Evolutionary conservation across 2,797 vertebrate species (phyloP).

Genomic region (Myripristis jacobus): DNA sequence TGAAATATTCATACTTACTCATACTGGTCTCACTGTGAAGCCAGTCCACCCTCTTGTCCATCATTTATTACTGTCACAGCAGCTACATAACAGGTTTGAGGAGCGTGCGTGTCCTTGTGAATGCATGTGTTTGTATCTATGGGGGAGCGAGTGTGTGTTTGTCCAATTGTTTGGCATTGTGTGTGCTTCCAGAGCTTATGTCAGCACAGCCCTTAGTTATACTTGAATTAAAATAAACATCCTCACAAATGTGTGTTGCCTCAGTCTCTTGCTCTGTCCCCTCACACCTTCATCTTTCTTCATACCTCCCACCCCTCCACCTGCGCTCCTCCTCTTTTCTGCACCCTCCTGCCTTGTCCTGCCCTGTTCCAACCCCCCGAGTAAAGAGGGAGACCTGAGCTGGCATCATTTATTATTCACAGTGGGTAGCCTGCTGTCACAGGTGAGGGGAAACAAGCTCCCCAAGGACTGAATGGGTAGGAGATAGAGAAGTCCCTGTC

Average conservation of each 20-base stretch:
- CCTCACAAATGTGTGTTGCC: slow-evolving; percentile 60
- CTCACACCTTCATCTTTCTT: slow-evolving; percentile 30
- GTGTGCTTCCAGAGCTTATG: slow-evolving; percentile 40
- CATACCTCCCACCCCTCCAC: no score
- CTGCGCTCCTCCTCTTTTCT: no score
- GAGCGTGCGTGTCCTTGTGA: slow-evolving; percentile 28
- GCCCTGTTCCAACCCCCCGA: slow-evolving; percentile 81
- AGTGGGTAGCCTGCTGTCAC: slow-evolving; percentile 63
- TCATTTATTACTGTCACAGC: slow-evolving; percentile 90
- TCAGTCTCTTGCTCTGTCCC: slow-evolving; percentile 53
- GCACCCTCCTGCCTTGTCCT: slow-evolving; percentile 74
- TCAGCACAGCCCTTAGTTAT: slow-evolving; percentile 15
- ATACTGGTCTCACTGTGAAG: slow-evolving; percentile 79
- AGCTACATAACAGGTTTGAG: slow-evolving; percentile 57
- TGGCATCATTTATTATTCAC: slow-evolving; percentile 93
- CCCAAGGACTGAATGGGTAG: slow-evolving; percentile 55
- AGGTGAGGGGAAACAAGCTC: slow-evolving; percentile 72
- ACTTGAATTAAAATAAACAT: slow-evolving; percentile 4
- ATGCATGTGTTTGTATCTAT: slow-evolving; percentile 27
- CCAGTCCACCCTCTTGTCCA: slow-evolving; percentile 88
- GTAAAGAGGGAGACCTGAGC: slow-evolving; percentile 88
- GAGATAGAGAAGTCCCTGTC: slow-evolving; percentile 24
- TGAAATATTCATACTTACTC: slow-evolving; percentile 96
- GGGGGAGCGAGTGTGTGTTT: slow-evolving; percentile 23
- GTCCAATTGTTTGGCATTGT: no score